Base-by-base conservation (phyloP, 2,888 invertebrate species). In the Desoria tigrina region DNA sequence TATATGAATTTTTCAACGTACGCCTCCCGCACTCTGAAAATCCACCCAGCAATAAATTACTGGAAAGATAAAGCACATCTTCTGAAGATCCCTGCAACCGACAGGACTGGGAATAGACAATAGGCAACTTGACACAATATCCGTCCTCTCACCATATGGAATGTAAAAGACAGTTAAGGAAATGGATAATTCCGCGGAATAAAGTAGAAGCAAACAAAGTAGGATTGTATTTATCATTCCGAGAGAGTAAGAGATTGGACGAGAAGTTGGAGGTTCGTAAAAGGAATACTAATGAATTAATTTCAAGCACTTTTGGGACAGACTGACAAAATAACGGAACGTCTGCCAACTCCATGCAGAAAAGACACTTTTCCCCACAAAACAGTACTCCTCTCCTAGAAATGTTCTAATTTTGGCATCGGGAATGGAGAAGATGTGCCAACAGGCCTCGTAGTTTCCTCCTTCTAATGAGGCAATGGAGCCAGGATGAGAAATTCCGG, bases 281-380 rank as follows among this genome's bases (percentile, higher is more conserved):
- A 70, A 70, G 67, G 70, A 70, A 70, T 70, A 70, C 67, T 67
- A 70, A 70, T 70, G 70, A 70, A 70, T 68, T 68, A 68, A 68
- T 68, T 68, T 61, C 57, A 61, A 65, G 65, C 61, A 68, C 64
- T 64, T 65, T 68, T 60, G 63, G 64, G 65, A 66, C 65, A 66
- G 69, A 65, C 63, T 66, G 64, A 66, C 65, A 69, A 69, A 69
- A 70, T 70, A 67, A 70, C 65, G 67, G 67, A 70, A 70, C 70
- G 70, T 70, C 70, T 70, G 63, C 60, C 67, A 70, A 67, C 58
- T 60, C 65, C 62, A 66, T 61, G 63, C 61, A 66, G 42, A 53
- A 63, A 58, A 66, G 66, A 66, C 61, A 69, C 69, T 69, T 66
- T 69, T 63, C 60, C 70, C 65, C n/a, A n/a, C n/a, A n/a, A n/a